Evolutionary conservation across 2,797 vertebrate species (phyloP).

Genomic region (Morelia viridis): DNA sequence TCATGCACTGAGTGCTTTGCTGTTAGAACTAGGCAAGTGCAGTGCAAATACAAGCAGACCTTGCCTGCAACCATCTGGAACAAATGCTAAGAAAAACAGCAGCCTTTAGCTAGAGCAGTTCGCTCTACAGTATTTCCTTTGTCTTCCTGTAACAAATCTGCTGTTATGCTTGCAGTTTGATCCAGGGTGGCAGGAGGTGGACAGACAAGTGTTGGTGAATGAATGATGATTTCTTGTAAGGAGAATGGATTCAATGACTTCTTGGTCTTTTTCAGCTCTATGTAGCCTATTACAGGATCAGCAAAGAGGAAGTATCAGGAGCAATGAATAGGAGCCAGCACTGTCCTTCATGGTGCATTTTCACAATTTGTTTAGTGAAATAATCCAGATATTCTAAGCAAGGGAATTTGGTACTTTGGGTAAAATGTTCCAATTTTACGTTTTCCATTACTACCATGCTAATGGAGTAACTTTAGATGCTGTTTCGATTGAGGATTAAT

Average conservation of each 20-base stretch:
- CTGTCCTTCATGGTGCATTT: not conserved
- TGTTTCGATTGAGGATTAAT: not conserved
- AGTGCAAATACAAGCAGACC: not conserved
- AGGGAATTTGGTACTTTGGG: conserved; percentile 6
- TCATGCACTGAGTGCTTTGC: not conserved
- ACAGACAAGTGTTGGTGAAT: not conserved
- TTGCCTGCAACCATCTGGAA: not conserved
- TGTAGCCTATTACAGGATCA: not conserved
- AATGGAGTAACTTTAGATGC: not conserved
- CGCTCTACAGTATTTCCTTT: not conserved
- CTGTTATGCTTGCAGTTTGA: not conserved
- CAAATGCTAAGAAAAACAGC: not conserved
- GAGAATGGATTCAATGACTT: not conserved
- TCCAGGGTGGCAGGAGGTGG: not conserved
- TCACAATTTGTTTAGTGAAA: not conserved
- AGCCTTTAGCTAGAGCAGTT: not conserved
- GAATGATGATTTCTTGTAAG: not conserved
- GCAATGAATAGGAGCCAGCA: not conserved
- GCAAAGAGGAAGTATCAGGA: not conserved
- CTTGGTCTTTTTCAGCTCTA: not conserved
- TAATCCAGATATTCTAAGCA: not conserved
- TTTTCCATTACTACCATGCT: not conserved
- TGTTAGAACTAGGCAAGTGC: not conserved
- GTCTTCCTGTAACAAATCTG: not conserved
- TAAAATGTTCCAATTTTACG: not conserved